Percentiles rank a stretch among this genome's conserved stretches.
Evolutionary conservation across 2,797 vertebrate genomes (phyloP).

Genomic region (Poeciliopsis gracilis): DNA sequence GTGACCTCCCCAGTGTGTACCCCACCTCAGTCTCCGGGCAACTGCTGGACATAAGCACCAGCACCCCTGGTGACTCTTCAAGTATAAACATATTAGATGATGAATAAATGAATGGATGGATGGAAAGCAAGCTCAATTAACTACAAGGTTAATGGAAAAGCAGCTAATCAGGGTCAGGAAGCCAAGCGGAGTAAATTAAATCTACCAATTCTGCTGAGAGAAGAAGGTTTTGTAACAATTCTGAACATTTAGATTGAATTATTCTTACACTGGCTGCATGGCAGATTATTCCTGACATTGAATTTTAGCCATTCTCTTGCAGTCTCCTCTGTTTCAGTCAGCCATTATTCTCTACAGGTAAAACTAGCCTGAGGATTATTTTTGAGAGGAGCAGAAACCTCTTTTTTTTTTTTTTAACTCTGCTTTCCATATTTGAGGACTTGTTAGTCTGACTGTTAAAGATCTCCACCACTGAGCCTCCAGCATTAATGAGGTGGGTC

Average conservation of each 20-base stretch:
- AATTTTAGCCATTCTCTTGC: neutral
- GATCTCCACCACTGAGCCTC: neutral
- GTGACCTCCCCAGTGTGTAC: no score
- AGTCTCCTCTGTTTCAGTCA: neutral
- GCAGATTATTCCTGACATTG: neutral
- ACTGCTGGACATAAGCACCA: no score
- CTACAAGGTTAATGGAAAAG: no score
- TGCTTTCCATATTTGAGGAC: neutral
- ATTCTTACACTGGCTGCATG: neutral
- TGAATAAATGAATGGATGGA: no score
- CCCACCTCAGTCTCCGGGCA: no score
- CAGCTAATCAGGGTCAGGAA: neutral
- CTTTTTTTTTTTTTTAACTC: neutral
- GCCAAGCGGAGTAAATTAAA: neutral
- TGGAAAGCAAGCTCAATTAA: neutral
- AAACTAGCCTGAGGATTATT: neutral
- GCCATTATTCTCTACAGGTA: neutral
- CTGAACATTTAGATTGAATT: neutral
- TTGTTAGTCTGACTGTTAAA: neutral
- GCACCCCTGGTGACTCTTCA: no score
- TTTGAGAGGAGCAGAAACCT: neutral
- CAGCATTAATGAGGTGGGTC: neutral
- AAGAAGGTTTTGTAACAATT: neutral
- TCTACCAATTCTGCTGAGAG: neutral
- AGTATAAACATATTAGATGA: no score